Evolutionary conservation across 2,113 vertebrate genomes (phyloP).

Genomic region (Falcunculus frontatus): DNA sequence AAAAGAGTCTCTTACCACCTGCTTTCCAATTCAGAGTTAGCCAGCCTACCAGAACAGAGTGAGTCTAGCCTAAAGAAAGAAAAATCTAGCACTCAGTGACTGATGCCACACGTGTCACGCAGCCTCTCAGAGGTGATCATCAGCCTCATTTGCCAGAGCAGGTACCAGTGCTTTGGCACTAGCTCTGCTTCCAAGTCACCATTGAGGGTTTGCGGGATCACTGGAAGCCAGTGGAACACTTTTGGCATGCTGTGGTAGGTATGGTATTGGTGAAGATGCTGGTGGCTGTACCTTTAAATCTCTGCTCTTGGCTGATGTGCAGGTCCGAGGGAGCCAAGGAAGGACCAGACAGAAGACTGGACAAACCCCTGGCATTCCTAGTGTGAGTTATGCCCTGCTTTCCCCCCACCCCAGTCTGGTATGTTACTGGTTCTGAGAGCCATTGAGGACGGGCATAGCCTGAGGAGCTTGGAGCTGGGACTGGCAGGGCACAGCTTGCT

Average conservation of each 20-base stretch:
- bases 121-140: rapidly evolving
- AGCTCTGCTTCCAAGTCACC: neutral
- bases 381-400: neutral
- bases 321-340: neutral
- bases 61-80: neutral
- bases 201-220: neutral
- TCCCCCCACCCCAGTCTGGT: neutral
- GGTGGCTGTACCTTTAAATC: neutral
- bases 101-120: rapidly evolving
- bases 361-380: neutral
- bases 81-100: neutral
- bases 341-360: neutral
- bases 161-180: neutral
- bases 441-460: neutral
- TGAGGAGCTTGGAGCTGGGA: neutral
- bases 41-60: neutral
- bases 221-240: neutral
- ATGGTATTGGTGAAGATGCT: neutral
- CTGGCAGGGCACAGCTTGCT: neutral
- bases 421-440: neutral
- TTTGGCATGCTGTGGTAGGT: neutral
- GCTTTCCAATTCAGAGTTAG: neutral
- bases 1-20: neutral
- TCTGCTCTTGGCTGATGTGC: neutral
- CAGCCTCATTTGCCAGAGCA: neutral